phyloP scores from a whole-genome alignment of 2,888 invertebrate genomes.

The Tillus elongatus region DNA sequence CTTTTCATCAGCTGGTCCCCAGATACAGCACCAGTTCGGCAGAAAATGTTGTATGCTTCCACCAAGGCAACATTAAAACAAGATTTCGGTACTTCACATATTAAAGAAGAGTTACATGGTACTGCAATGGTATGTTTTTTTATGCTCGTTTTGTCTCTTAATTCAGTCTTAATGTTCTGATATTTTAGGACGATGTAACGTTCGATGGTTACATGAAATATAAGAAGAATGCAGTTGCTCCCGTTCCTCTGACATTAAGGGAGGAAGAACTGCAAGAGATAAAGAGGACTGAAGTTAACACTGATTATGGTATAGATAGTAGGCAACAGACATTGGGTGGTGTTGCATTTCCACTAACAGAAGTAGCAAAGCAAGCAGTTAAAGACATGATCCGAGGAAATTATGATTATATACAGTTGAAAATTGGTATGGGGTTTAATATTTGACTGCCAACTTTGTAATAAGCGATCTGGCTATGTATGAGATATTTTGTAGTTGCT shows the following conservation, averaged over 20 bases:
- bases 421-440: conserved; percentile 69
- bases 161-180: background rate
- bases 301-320: conserved; percentile 71
- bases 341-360: conserved; percentile 80
- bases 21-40: conserved; percentile 79
- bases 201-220: conserved; percentile 75
- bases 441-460: too few species aligned
- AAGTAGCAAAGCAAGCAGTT: conserved; percentile 68
- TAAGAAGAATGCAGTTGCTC: conserved; percentile 65
- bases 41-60: conserved; percentile 97
- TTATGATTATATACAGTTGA: conserved; percentile 83
- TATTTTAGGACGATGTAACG: conserved; percentile 69
- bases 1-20: conserved; percentile 90
- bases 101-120: conserved; percentile 91
- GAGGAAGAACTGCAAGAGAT: conserved; percentile 79
- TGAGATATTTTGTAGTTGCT: too few species aligned
- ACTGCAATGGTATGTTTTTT: conserved; percentile 55
- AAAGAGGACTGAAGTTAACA: conserved; percentile 57
- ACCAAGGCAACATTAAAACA: conserved; percentile 94
- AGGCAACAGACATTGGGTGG: conserved; percentile 86
- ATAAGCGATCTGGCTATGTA: too few species aligned
- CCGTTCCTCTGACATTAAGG: conserved; percentile 81
- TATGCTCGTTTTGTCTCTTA: background rate
- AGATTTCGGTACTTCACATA: conserved; percentile 90
- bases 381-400: conserved; percentile 61